These are phyloP conservation scores for Zapornia atra DNA, from an alignment of 2,113 vertebrate species.

Conservation along the genomic window DNA sequence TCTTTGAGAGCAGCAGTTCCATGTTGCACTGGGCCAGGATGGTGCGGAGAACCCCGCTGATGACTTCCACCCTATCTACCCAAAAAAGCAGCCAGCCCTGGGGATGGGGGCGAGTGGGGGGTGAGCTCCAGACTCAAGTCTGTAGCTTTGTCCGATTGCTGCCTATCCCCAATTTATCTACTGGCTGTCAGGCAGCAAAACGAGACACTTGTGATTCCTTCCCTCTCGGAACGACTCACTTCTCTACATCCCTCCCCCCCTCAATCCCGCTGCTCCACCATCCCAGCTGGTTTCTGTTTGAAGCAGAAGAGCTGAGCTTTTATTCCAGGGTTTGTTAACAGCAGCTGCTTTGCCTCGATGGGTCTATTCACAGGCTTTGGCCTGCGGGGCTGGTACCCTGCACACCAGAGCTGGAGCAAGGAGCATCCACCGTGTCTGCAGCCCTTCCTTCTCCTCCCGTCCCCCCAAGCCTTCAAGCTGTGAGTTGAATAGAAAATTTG, in stretches of 20 bases:
- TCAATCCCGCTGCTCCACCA: neutral
- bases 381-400: neutral
- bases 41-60: accelerated
- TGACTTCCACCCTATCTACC: neutral
- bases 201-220: neutral
- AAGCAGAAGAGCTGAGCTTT: neutral
- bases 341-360: neutral
- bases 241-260: neutral
- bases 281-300: accelerated
- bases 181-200: neutral
- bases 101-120: too few species aligned
- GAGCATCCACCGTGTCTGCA: neutral
- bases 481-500: neutral
- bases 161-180: accelerated
- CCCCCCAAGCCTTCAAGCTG: neutral
- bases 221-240: neutral
- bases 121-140: neutral
- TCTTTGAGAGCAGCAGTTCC: neutral
- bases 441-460: neutral
- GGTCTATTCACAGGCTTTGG: too few species aligned
- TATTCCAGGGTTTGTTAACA: neutral
- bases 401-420: neutral
- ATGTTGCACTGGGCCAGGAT: accelerated
- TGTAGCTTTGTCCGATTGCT: accelerated
- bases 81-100: neutral